Conservation (phyloP, 2,888 invertebrate species). For the Plagodis pulveraria region DNA sequence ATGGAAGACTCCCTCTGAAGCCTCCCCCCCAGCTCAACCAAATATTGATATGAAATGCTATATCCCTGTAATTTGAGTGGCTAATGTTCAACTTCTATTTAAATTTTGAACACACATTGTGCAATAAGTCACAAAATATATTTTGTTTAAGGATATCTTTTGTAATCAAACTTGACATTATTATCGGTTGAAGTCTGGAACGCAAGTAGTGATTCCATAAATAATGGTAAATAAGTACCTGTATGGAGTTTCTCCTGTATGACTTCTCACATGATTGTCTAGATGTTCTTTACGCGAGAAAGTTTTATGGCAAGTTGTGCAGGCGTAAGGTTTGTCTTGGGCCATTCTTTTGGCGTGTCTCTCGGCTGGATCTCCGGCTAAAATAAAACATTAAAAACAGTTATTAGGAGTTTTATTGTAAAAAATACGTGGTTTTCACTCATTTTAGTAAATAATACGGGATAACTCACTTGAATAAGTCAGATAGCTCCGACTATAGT, state of each 20-base stretch:
- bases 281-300: slow-evolving; percentile 95
- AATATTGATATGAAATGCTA: too few relatives aligned
- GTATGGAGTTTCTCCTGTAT: slow-evolving; percentile 93
- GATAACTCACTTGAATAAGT: too few relatives aligned
- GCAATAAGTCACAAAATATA: too few relatives aligned
- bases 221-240: slow-evolving; percentile 59
- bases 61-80: too few relatives aligned
- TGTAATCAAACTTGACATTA: background rate
- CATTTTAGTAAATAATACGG: too few relatives aligned
- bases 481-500: too few relatives aligned
- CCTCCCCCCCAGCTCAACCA: too few relatives aligned
- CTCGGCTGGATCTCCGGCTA: slow-evolving; percentile 83
- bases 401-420: background rate
- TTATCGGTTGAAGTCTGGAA: background rate
- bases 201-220: background rate
- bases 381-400: slow-evolving; percentile 11
- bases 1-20: too few relatives aligned
- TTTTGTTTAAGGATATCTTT: background rate
- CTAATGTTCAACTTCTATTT: too few relatives aligned
- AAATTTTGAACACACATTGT: too few relatives aligned
- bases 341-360: slow-evolving; percentile 92
- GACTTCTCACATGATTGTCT: slow-evolving; percentile 93
- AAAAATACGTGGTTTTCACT: too few relatives aligned
- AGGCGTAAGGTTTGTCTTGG: slow-evolving; percentile 93
- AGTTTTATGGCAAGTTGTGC: slow-evolving; percentile 93